These are phyloP conservation scores for Prosopocoilus inquinatus DNA, from an alignment of 2,888 invertebrate species.

Conservation along the genomic window DNA sequence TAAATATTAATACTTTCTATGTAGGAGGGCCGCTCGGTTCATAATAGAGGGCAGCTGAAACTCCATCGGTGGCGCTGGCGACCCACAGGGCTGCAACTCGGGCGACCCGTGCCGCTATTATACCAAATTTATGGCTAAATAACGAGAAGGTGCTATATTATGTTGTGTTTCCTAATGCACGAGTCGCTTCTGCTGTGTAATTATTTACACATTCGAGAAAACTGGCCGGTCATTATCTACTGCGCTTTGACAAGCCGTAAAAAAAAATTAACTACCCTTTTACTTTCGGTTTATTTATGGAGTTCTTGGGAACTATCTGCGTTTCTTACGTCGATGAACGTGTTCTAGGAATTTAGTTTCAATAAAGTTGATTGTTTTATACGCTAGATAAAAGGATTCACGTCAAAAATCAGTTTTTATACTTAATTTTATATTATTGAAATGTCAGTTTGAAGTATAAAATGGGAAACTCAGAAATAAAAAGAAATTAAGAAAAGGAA, in stretches of 20 bases:
- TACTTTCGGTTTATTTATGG: background rate
- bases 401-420: too few species aligned
- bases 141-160: conserved; percentile 33
- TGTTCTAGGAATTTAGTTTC: too few species aligned
- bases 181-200: conserved; percentile 25
- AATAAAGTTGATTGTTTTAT: too few species aligned
- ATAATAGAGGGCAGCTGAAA: background rate
- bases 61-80: conserved; percentile 2
- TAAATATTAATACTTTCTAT: conserved; percentile 3
- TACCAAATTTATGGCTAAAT: conserved; percentile 29
- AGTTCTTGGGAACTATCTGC: background rate
- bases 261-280: background rate
- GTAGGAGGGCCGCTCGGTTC: background rate
- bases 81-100: conserved; percentile 1
- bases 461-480: too few species aligned
- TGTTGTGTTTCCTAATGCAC: conserved; percentile 21
- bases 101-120: conserved; percentile 13
- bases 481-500: too few species aligned
- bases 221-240: conserved; percentile 26
- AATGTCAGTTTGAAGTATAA: too few species aligned
- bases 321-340: too few species aligned
- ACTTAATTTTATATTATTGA: too few species aligned
- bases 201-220: conserved; percentile 30
- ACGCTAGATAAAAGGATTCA: too few species aligned
- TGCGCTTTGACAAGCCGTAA: conserved; percentile 15